phyloP scores from a whole-genome alignment of 1,140 invertebrate genomes.

The Brachionus koreanus region DNA sequence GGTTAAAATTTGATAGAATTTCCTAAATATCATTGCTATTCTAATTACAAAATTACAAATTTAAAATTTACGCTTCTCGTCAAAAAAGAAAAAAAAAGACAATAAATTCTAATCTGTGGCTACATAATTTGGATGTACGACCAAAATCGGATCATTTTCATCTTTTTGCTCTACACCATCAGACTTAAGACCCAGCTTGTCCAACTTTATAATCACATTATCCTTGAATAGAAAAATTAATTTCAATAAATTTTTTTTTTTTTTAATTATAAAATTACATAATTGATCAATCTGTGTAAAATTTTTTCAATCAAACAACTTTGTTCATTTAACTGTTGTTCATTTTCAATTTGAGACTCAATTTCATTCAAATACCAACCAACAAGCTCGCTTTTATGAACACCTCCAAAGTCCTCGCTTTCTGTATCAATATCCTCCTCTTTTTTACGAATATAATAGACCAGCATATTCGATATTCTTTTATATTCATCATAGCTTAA shows the following conservation, averaged over 20 bases:
- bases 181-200: conserved; percentile 63
- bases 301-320: conserved; percentile 91
- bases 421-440: conserved; percentile 50
- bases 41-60: background rate
- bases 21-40: background rate
- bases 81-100: background rate
- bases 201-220: conserved; percentile 84
- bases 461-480: conserved; percentile 81
- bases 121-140: conserved; percentile 93
- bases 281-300: conserved; percentile 83
- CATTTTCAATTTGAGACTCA: conserved; percentile 63
- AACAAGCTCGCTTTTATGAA: conserved; percentile 31
- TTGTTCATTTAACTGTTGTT: conserved; percentile 81
- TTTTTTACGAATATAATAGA: conserved; percentile 82
- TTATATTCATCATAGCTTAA: conserved; percentile 93
- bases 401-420: conserved; percentile 39
- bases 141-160: conserved; percentile 73
- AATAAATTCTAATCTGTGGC: conserved; percentile 61
- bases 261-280: conserved; percentile 65
- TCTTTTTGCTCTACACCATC: conserved; percentile 51
- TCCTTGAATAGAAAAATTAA: conserved; percentile 59
- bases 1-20: background rate
- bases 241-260: conserved; percentile 54
- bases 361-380: conserved; percentile 44
- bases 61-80: background rate